Percentiles rank a stretch among this genome's conserved stretches.
Evolutionary conservation across 2,888 invertebrate species (phyloP).

Genomic region (Tinea pellionella): DNA sequence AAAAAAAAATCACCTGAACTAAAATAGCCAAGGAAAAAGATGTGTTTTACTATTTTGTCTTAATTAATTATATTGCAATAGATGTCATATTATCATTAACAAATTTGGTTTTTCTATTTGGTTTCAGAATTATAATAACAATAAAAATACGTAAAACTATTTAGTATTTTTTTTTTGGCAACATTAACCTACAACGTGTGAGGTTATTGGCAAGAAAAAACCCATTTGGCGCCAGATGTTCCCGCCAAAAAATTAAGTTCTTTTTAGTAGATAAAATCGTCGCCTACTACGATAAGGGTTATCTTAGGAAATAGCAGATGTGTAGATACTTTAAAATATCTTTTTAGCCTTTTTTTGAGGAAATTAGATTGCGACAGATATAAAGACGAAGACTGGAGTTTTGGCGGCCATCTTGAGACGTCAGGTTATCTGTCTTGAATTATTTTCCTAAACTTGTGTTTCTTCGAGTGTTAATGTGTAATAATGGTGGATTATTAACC

Average conservation of each 20-base stretch:
- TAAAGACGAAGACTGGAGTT: background rate
- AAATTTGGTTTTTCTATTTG: background rate
- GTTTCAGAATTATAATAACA: background rate
- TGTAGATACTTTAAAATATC: constrained; percentile 1
- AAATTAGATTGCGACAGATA: background rate
- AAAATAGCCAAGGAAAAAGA: too few species aligned
- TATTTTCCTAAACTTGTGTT: too few species aligned
- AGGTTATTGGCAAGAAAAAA: constrained; percentile 26
- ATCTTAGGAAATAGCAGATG: constrained; percentile 38
- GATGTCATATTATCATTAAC: too few species aligned
- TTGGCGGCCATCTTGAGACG: too few species aligned
- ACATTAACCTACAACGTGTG: constrained; percentile 40
- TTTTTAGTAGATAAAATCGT: constrained; percentile 36
- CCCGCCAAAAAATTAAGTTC: constrained; percentile 39
- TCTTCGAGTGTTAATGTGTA: too few species aligned
- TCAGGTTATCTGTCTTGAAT: too few species aligned
- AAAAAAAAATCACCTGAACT: too few species aligned
- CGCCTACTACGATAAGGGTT: constrained; percentile 27
- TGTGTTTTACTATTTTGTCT: too few species aligned
- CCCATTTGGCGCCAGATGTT: constrained; percentile 43
- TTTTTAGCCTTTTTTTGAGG: background rate
- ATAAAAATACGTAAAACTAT: background rate
- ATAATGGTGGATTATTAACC: too few species aligned
- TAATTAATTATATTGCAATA: too few species aligned
- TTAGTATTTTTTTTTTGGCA: background rate